Conservation (phyloP, 2,888 invertebrate genomes). For the Lottia scabra region DNA sequence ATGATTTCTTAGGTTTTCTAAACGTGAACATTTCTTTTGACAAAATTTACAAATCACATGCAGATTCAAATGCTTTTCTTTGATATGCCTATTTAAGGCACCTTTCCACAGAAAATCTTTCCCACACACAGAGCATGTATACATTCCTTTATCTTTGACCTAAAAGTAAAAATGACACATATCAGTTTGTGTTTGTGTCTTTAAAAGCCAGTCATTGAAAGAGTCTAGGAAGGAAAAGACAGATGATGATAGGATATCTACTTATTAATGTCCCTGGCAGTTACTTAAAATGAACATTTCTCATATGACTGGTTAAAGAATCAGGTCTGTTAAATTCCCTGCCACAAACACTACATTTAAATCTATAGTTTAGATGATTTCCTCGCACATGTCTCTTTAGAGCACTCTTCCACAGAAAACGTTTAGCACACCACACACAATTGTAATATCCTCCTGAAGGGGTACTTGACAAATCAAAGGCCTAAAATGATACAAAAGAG, state of each 20-base stretch:
- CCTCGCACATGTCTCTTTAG: not conserved
- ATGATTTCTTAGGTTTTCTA: not conserved
- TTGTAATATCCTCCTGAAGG: not conserved
- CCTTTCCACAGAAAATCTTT: not conserved
- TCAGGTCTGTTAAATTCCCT: not conserved
- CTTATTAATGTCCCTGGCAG: no score
- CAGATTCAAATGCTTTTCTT: not conserved
- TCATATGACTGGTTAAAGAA: not conserved
- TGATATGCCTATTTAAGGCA: not conserved
- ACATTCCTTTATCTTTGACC: not conserved
- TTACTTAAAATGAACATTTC: not conserved
- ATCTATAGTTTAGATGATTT: not conserved
- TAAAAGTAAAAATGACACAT: slow-evolving; percentile 1
- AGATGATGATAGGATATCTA: no score
- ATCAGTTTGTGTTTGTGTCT: not conserved
- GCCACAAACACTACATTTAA: not conserved
- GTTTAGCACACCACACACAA: not conserved
- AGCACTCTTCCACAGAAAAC: not conserved
- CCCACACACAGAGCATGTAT: not conserved
- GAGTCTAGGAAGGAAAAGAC: no score
- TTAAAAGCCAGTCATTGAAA: no score
- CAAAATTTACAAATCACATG: not conserved
- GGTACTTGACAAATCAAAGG: not conserved
- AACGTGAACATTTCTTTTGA: not conserved
- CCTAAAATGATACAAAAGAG: not conserved